phyloP scores from a whole-genome alignment of 2,797 vertebrate species.

The Tarsius wallacei region DNA sequence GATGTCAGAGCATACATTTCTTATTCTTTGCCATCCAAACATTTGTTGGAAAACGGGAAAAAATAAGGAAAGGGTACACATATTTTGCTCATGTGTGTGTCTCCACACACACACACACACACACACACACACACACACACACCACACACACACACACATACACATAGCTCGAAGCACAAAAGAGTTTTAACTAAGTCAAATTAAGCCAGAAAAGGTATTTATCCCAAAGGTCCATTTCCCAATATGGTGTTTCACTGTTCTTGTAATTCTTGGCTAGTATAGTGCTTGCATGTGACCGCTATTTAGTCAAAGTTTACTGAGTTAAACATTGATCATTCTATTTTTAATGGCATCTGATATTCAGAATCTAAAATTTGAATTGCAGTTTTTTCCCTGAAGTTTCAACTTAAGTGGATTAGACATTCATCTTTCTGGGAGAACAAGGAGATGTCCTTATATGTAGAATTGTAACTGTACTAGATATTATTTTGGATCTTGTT shows the following conservation, averaged over 20 bases:
- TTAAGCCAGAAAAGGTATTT: background rate
- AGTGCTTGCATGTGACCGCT: background rate
- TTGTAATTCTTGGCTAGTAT: background rate
- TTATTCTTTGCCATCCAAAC: background rate
- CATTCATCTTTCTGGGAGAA: slow-evolving; percentile 44
- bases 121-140: background rate
- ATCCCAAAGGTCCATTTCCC: background rate
- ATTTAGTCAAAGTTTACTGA: slow-evolving; percentile 49
- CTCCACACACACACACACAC: background rate
- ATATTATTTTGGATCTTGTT: background rate
- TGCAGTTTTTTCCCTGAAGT: slow-evolving; percentile 37
- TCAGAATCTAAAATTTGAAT: slow-evolving; percentile 50
- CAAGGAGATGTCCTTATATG: background rate
- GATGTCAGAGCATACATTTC: background rate
- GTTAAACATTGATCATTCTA: slow-evolving; percentile 48
- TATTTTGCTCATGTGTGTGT: background rate
- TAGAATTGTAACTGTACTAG: background rate
- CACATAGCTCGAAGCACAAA: background rate
- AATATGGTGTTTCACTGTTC: background rate
- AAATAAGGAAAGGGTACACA: background rate
- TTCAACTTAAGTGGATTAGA: slow-evolving; percentile 28
- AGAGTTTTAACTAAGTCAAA: background rate
- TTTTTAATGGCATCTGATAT: slow-evolving; percentile 17
- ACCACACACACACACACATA: background rate
- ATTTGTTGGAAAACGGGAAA: background rate